Conservation (phyloP, 1,140 invertebrate genomes). For the Leptinotarsa undecemlineata region DNA sequence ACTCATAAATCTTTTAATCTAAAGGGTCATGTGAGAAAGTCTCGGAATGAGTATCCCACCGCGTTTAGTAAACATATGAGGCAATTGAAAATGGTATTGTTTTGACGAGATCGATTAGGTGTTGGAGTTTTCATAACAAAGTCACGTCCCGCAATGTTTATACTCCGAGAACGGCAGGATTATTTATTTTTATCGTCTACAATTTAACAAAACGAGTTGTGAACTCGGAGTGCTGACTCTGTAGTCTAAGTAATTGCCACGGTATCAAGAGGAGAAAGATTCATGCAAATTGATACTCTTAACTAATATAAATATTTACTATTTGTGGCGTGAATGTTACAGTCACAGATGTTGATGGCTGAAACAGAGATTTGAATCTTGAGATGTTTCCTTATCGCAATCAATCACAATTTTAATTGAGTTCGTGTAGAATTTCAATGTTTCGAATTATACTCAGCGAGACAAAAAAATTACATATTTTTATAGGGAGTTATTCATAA, state of each 20-base stretch:
- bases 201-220: constrained; percentile 21
- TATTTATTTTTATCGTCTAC: constrained; percentile 21
- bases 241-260: constrained; percentile 7
- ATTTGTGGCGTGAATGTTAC: constrained; percentile 9
- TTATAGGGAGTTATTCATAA: too few relatives aligned
- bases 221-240: constrained; percentile 9
- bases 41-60: not conserved
- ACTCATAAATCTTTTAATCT: constrained; percentile 1
- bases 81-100: constrained; percentile 17
- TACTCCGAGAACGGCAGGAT: not conserved
- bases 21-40: not conserved
- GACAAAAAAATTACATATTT: too few relatives aligned
- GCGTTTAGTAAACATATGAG: constrained; percentile 8
- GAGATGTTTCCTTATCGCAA: not conserved
- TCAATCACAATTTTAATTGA: too few relatives aligned
- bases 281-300: constrained; percentile 17
- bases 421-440: too few relatives aligned
- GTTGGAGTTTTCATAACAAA: constrained; percentile 20
- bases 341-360: not conserved
- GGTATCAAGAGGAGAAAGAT: constrained; percentile 12
- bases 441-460: too few relatives aligned
- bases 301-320: constrained; percentile 16
- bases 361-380: not conserved
- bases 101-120: constrained; percentile 18
- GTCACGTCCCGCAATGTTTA: constrained; percentile 21